Conservation (phyloP, 2,113 vertebrate genomes). For the Eurystomus gularis region DNA sequence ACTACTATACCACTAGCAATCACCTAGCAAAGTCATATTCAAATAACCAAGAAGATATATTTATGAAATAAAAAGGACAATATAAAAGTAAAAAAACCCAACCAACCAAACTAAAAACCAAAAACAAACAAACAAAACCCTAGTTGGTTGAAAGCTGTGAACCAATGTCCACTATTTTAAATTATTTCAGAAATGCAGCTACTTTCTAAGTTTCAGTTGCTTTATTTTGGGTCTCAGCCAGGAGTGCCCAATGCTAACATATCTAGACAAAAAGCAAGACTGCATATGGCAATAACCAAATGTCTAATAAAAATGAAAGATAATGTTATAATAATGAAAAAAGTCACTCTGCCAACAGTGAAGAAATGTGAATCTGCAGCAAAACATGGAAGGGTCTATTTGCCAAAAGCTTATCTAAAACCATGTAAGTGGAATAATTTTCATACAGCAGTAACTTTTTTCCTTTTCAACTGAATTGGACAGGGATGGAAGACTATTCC, state of each 20-base stretch:
- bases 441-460: not conserved
- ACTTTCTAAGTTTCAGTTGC: not conserved
- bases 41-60: not conserved
- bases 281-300: not conserved
- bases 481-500: not conserved
- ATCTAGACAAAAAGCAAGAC: not conserved
- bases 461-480: not conserved
- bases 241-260: not conserved
- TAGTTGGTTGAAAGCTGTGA: not conserved
- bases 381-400: not conserved
- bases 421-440: not conserved
- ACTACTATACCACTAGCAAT: not conserved
- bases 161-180: not conserved
- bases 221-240: not conserved
- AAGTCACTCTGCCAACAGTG: not conserved
- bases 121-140: not conserved
- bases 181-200: not conserved
- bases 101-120: not conserved
- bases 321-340: not conserved
- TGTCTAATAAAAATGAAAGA: not conserved
- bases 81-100: not conserved
- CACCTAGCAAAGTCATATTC: not conserved
- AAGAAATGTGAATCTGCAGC: not conserved
- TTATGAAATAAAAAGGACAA: not conserved
- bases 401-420: not conserved